phyloP scores from a whole-genome alignment of 2,888 invertebrate species.

The Dinocampus coccinellae region DNA sequence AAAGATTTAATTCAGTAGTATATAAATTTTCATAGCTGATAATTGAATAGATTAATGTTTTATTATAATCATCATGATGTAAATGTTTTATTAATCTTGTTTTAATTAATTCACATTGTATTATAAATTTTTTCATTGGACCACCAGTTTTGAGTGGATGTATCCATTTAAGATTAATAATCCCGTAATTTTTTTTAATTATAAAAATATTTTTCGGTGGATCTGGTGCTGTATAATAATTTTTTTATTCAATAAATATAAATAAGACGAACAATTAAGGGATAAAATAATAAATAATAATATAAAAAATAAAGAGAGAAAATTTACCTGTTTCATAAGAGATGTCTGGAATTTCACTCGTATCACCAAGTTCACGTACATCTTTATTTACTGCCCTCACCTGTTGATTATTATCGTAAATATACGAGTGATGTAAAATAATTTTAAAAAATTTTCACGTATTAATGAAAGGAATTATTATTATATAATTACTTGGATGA shows the following conservation, averaged over 20 bases:
- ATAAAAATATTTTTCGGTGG: neutral
- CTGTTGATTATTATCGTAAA: constrained; percentile 42
- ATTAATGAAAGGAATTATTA: too few species aligned
- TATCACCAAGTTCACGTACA: constrained; percentile 32
- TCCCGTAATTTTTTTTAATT: constrained; percentile 13
- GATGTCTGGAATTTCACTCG: neutral
- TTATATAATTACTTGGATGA: neutral
- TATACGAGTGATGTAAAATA: too few species aligned
- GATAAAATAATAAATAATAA: neutral
- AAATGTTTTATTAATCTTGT: constrained; percentile 29
- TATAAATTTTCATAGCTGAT: constrained; percentile 40
- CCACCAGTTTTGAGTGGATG: constrained; percentile 49
- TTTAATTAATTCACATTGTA: constrained; percentile 26
- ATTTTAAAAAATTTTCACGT: too few species aligned
- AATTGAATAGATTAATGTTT: neutral
- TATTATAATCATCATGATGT: neutral
- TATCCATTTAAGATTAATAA: constrained; percentile 44
- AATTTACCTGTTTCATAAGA: neutral
- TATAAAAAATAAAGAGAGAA: too few species aligned
- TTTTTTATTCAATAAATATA: neutral
- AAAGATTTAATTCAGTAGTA: constrained; percentile 35
- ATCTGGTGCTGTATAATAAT: constrained; percentile 2
- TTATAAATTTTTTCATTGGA: constrained; percentile 40
- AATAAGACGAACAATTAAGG: neutral
- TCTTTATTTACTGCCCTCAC: constrained; percentile 47